phyloP scores from a whole-genome alignment of 2,888 invertebrate species.

The Auanema freiburgensis region DNA sequence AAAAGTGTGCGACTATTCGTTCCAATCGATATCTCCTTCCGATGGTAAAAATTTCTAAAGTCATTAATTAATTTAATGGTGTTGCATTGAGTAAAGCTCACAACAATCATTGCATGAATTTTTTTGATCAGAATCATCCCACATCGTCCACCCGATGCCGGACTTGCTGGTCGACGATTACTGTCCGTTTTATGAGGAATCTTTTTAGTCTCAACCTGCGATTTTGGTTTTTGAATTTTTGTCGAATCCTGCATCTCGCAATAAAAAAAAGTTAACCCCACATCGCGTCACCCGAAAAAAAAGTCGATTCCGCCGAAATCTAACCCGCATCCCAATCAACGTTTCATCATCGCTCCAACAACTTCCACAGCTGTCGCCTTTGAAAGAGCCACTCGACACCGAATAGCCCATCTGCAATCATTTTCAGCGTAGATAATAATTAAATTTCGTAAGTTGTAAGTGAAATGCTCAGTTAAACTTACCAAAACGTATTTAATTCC shows the following conservation, averaged over 20 bases:
- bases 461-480: slow-evolving; percentile 10
- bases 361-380: slow-evolving; percentile 20
- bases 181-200: slow-evolving; percentile 24
- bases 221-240: no score
- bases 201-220: slow-evolving; percentile 25
- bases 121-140: slow-evolving; percentile 25
- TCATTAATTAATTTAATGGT: slow-evolving; percentile 31
- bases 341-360: slow-evolving; percentile 25
- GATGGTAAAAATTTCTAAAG: slow-evolving; percentile 28
- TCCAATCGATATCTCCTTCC: slow-evolving; percentile 32
- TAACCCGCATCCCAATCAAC: slow-evolving; percentile 24
- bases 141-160: slow-evolving; percentile 28
- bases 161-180: slow-evolving; percentile 29
- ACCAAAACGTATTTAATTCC: no score
- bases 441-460: slow-evolving; percentile 18
- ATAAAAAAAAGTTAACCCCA: no score
- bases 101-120: slow-evolving; percentile 23
- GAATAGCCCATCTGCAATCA: slow-evolving; percentile 27
- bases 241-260: no score
- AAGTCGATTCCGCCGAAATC: slow-evolving; percentile 14
- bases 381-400: slow-evolving; percentile 19
- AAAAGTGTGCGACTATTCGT: slow-evolving; percentile 22
- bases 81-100: slow-evolving; percentile 32
- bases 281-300: no score
- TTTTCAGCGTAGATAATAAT: slow-evolving; percentile 27